Conservation (phyloP, 1,140 invertebrate species). For the Drosophila pectinifera region DNA sequence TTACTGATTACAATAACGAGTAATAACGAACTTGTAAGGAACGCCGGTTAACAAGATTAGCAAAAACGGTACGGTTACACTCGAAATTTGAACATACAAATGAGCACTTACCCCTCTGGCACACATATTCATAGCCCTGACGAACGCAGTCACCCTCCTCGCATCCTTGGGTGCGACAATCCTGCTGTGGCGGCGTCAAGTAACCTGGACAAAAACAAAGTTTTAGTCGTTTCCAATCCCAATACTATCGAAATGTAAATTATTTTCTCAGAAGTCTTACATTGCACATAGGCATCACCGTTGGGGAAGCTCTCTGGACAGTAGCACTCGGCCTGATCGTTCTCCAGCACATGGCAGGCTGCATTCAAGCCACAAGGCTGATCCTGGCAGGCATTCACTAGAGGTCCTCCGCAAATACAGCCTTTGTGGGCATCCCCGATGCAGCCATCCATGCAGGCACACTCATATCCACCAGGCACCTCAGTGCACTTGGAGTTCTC, state of each 20-base stretch:
- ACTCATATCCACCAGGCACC: slow-evolving; percentile 90
- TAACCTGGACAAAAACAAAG: slow-evolving; percentile 50
- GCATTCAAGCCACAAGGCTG: slow-evolving; percentile 93
- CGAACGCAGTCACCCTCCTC: slow-evolving; percentile 92
- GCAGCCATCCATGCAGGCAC: slow-evolving; percentile 91
- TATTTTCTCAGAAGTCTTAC: too few species aligned
- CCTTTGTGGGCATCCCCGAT: slow-evolving; percentile 92
- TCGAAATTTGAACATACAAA: slow-evolving; percentile 16
- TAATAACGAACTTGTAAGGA: slow-evolving; percentile 45
- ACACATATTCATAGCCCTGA: slow-evolving; percentile 92
- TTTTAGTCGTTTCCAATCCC: neutral
- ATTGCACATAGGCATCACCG: slow-evolving; percentile 93
- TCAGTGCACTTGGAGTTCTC: slow-evolving; percentile 93
- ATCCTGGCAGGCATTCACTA: slow-evolving; percentile 88
- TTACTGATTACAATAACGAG: slow-evolving; percentile 67
- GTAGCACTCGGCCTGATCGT: slow-evolving; percentile 90
- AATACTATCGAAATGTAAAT: too few species aligned
- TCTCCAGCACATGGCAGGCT: slow-evolving; percentile 89
- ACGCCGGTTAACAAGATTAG: slow-evolving; percentile 71
- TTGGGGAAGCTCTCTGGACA: slow-evolving; percentile 92
- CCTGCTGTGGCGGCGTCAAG: slow-evolving; percentile 86
- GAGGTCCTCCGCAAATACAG: slow-evolving; percentile 89
- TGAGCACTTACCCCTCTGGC: slow-evolving; percentile 90
- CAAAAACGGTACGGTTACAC: slow-evolving; percentile 54
- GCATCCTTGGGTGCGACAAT: slow-evolving; percentile 93